Evolutionary conservation across 2,888 invertebrate genomes (phyloP).

Genomic region (Brachypalpus laphriformis): DNA sequence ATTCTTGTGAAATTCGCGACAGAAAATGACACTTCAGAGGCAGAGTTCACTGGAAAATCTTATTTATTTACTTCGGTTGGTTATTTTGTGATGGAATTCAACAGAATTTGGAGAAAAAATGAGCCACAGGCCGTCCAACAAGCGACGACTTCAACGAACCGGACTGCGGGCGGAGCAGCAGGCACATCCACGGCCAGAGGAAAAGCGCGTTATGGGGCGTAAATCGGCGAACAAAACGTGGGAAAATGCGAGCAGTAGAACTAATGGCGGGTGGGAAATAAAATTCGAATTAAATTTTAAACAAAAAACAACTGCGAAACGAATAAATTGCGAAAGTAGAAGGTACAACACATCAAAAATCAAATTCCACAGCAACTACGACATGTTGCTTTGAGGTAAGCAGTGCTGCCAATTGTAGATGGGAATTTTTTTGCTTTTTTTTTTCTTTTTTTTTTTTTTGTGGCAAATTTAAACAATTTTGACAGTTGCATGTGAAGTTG

Average conservation of each 20-base stretch:
- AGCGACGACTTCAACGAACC: slow-evolving; percentile 33
- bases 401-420: slow-evolving; percentile 64
- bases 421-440: slow-evolving; percentile 40
- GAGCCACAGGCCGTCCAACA: slow-evolving; percentile 46
- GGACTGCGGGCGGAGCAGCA: slow-evolving; percentile 69
- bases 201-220: slow-evolving; percentile 11
- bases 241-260: too few relatives aligned
- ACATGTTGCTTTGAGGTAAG: slow-evolving; percentile 71
- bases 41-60: background rate
- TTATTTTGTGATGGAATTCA: background rate
- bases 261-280: too few relatives aligned
- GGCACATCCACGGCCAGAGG: slow-evolving; percentile 33
- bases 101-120: background rate
- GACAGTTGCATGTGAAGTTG: slow-evolving; percentile 51
- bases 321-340: slow-evolving; percentile 67
- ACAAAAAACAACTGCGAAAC: slow-evolving; percentile 59
- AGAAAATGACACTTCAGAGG: background rate
- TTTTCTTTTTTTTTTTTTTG: slow-evolving; percentile 38
- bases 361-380: slow-evolving; percentile 71
- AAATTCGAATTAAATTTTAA: slow-evolving; percentile 48
- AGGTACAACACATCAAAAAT: slow-evolving; percentile 73
- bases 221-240: too few relatives aligned
- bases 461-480: slow-evolving; percentile 23
- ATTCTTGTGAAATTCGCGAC: background rate
- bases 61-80: background rate